phyloP scores from a whole-genome alignment of 2,888 invertebrate species.

The Aporophyla lueneburgensis region DNA sequence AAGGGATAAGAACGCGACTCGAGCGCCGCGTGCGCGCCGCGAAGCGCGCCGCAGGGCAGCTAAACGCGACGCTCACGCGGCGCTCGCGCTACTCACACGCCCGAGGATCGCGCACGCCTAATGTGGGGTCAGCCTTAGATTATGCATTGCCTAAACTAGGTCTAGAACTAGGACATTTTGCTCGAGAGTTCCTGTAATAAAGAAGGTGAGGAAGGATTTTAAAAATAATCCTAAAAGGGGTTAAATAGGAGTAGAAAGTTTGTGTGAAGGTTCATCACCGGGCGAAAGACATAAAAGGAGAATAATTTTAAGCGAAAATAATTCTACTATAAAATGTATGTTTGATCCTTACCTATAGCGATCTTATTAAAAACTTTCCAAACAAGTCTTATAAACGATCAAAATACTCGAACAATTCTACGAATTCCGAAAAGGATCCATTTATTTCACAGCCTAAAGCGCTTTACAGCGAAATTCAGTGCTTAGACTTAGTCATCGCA shows the following conservation, averaged over 20 bases:
- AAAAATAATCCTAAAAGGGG: neutral
- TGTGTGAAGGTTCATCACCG: neutral
- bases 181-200: too few species aligned
- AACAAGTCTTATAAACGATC: slow-evolving; percentile 10
- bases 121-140: too few species aligned
- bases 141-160: neutral
- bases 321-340: neutral
- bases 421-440: neutral
- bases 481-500: neutral
- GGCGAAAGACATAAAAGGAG: neutral
- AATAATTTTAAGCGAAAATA: neutral
- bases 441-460: slow-evolving; percentile 26
- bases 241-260: neutral
- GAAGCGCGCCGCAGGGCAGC: too few species aligned
- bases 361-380: slow-evolving; percentile 15
- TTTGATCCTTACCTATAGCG: neutral
- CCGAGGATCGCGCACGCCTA: too few species aligned
- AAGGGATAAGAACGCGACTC: too few species aligned
- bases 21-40: too few species aligned
- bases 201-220: too few species aligned
- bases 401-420: slow-evolving; percentile 12
- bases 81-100: too few species aligned
- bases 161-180: neutral
- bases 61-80: too few species aligned
- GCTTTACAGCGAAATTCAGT: slow-evolving; percentile 13